Percentiles rank a stretch among this genome's conserved stretches.
Evolutionary conservation across 2,888 invertebrate species (phyloP).

Genomic region (Lampropteryx suffumata): DNA sequence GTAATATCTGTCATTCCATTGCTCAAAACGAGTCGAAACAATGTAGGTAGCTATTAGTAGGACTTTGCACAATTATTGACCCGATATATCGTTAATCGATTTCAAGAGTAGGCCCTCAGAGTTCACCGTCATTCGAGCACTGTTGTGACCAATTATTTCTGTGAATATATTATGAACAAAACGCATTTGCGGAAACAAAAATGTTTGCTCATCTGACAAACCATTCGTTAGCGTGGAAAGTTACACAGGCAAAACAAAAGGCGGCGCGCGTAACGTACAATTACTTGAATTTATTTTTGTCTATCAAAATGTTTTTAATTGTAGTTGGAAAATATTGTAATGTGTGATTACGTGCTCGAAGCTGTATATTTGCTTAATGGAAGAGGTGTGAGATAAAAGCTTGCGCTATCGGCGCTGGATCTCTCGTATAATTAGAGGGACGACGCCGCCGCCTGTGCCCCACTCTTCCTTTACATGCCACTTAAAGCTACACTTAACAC

Average conservation of each 20-base stretch:
- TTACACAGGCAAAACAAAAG: slow-evolving; percentile 52
- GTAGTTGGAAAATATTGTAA: slow-evolving; percentile 72
- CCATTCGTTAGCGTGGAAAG: slow-evolving; percentile 62
- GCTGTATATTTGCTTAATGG: slow-evolving; percentile 82
- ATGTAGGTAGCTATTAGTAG: no score
- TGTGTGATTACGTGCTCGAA: slow-evolving; percentile 73
- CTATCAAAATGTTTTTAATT: slow-evolving; percentile 82
- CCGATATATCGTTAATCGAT: no score
- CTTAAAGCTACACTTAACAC: slow-evolving; percentile 73
- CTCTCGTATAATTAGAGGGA: slow-evolving; percentile 74
- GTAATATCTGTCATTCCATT: no score
- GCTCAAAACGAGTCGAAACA: no score
- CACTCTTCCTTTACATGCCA: slow-evolving; percentile 66
- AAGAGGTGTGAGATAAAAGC: slow-evolving; percentile 79
- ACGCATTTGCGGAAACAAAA: slow-evolving; percentile 59
- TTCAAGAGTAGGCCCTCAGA: no score
- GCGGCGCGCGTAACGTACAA: slow-evolving; percentile 54
- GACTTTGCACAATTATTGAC: no score
- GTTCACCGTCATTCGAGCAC: no score
- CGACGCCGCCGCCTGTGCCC: slow-evolving; percentile 44
- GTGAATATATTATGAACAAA: slow-evolving; percentile 61
- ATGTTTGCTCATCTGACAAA: slow-evolving; percentile 62
- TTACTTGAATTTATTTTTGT: slow-evolving; percentile 70
- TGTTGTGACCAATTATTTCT: slow-evolving; percentile 49
- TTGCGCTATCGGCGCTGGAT: slow-evolving; percentile 71